Evolutionary conservation across 2,888 invertebrate species (phyloP), one percentile per base, ranked within the genome.

Genomic region (Conistra vaccinii): DNA sequence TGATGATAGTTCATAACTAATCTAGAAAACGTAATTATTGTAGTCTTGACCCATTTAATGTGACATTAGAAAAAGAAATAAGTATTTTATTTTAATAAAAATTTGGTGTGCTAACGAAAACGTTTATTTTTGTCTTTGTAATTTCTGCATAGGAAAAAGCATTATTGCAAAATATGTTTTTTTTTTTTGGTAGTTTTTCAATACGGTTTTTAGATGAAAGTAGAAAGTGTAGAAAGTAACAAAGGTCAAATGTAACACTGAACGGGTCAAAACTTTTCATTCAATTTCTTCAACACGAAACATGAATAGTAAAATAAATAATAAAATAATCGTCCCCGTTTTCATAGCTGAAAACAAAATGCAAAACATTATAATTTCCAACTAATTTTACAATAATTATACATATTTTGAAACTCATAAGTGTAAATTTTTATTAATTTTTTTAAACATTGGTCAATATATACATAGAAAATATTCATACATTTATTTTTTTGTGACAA

Each of bases 1-100:
- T 86, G 62, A 87, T 84, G 85, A 78, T 87, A 82, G 87, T 89
- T 90, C 84, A 89, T 84, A 91, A 89, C 90, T 91, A 90, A 88
- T 81, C 90, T 90, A 91, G 89, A 89, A 90, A 90, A 89, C 84
- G 87, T 78, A 76, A 42, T 12, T 74, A 79, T 57, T 65, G 29
- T 62, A 66, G 53, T 35, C 9, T 78, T 81, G 63, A 83, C 80
- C 69, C 73, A 75, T 87, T 73, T 55, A 63, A 68, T 69, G 78
- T 67, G 32, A 55, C 39, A 26, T 72, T 4, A 26, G n/a, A 32
- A 26, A 45, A 32, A 53, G 0, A 32, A 66, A 66, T 53, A n/a
- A 1, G 9, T 23, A 32, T 23, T 17, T 45, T 58, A 71, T 78
- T 23, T 78, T 71, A 26, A 17, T n/a, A 32, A 51, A 20, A 2